Evolutionary conservation across 2,113 vertebrate genomes (phyloP).

Genomic region (Microtus pennsylvanicus): DNA sequence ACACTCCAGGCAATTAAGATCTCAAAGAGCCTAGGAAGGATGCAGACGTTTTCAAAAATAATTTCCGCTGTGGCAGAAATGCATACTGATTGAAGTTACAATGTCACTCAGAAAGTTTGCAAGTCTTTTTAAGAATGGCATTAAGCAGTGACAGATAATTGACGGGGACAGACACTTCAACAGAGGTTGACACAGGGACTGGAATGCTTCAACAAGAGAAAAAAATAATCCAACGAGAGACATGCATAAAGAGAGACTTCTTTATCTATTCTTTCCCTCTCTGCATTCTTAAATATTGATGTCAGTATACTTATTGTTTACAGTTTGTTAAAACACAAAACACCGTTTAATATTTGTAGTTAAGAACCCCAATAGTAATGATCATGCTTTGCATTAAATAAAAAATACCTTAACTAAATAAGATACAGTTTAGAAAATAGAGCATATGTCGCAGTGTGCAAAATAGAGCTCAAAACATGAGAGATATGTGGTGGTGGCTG

Average conservation of each 20-base stretch:
- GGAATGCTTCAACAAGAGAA: slow-evolving; percentile 37
- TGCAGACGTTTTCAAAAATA: slow-evolving; percentile 75
- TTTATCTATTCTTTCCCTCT: not conserved
- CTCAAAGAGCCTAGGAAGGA: slow-evolving; percentile 66
- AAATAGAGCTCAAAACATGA: slow-evolving; percentile 39
- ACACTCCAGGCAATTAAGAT: slow-evolving; percentile 74
- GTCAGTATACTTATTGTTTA: not conserved
- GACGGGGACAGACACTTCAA: slow-evolving; percentile 71
- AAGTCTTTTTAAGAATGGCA: slow-evolving; percentile 73
- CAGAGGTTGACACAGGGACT: slow-evolving; percentile 53
- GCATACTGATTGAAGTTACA: slow-evolving; percentile 73
- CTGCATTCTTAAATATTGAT: slow-evolving; percentile 29
- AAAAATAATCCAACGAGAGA: slow-evolving; percentile 48
- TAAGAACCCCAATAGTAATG: slow-evolving; percentile 22
- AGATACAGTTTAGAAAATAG: slow-evolving; percentile 54
- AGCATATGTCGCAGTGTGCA: slow-evolving; percentile 52
- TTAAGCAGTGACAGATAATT: slow-evolving; percentile 74
- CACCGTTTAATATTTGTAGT: not conserved
- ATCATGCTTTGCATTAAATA: slow-evolving; percentile 38
- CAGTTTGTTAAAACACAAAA: slow-evolving; percentile 3
- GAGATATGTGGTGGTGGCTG: slow-evolving; percentile 2
- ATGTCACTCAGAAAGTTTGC: slow-evolving; percentile 78
- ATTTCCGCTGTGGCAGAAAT: slow-evolving; percentile 73
- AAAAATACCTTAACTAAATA: slow-evolving; percentile 61
- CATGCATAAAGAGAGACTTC: slow-evolving; percentile 35